Conservation (phyloP, 2,113 vertebrate genomes). For the Ibidorhyncha struthersii region DNA sequence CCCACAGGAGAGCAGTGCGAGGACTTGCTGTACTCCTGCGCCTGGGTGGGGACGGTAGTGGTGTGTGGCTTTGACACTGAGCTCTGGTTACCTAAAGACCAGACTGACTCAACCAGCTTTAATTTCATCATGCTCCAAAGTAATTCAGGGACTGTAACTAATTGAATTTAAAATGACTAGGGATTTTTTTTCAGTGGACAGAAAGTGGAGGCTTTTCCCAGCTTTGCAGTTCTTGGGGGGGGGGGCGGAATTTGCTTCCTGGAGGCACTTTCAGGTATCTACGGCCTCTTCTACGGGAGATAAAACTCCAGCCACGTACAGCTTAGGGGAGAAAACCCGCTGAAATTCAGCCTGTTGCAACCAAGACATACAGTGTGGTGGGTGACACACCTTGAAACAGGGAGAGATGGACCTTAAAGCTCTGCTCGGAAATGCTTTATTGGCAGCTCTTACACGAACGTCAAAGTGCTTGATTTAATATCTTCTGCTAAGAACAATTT, state of each 20-base stretch:
- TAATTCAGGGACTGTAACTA: neutral
- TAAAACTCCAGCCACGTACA: neutral
- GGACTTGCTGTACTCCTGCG: neutral
- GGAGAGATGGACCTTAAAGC: neutral
- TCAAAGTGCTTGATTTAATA: neutral
- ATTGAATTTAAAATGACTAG: neutral
- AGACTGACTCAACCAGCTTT: neutral
- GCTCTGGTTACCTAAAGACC: neutral
- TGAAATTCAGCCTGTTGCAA: neutral
- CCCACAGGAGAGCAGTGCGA: neutral
- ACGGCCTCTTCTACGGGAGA: neutral
- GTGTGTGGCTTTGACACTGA: neutral
- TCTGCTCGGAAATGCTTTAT: neutral
- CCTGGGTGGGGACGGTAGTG: neutral
- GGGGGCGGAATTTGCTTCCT: neutral
- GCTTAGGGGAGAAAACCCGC: neutral
- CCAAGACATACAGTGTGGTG: neutral
- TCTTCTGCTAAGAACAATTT: neutral
- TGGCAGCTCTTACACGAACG: neutral
- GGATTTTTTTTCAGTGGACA: neutral
- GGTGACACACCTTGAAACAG: neutral
- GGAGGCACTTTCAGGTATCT: neutral
- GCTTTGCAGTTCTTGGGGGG: neutral
- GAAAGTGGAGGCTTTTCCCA: neutral
- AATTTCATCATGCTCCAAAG: neutral